phyloP scores from a whole-genome alignment of 2,888 invertebrate genomes.

The Callosobruchus maculatus region DNA sequence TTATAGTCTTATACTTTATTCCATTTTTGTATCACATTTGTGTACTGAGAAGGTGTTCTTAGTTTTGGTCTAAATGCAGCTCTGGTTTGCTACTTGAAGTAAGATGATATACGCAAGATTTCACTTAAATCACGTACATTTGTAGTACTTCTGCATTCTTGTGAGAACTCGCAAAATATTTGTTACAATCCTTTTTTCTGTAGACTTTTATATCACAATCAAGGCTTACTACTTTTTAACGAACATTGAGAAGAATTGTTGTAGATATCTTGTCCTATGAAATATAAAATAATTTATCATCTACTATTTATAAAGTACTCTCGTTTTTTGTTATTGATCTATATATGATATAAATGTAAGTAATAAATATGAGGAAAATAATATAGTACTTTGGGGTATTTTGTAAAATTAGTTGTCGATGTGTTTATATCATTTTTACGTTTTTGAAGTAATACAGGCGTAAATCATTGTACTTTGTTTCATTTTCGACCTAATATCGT shows the following conservation, averaged over 20 bases:
- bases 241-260: not conserved
- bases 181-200: not conserved
- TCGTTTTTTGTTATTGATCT: not conserved
- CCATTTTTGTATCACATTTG: too few species aligned
- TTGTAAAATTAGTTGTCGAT: not conserved
- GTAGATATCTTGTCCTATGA: not conserved
- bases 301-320: not conserved
- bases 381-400: not conserved
- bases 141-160: not conserved
- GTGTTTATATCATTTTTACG: not conserved
- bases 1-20: too few species aligned
- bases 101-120: not conserved
- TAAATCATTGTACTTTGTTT: not conserved
- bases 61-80: not conserved
- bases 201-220: not conserved
- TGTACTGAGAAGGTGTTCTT: too few species aligned
- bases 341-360: not conserved
- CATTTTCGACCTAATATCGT: too few species aligned
- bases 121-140: not conserved
- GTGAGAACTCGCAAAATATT: not conserved
- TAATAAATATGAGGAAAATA: not conserved
- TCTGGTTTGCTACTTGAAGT: not conserved
- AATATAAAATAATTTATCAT: not conserved
- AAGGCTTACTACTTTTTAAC: not conserved
- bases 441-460: not conserved